Conservation (phyloP, 2,888 invertebrate species). For the Drosophila meridiana region DNA sequence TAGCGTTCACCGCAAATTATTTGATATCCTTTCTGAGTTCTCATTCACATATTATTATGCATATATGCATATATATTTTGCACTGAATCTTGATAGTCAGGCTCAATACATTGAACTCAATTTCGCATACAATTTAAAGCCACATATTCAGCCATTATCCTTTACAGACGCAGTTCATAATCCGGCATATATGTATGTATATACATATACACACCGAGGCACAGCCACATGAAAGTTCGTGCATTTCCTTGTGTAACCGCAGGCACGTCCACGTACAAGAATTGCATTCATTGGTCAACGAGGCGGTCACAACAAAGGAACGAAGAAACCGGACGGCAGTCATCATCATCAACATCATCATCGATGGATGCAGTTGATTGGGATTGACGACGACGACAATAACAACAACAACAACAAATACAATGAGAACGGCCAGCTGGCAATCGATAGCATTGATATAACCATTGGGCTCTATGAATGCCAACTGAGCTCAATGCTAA, state of each 20-base stretch:
- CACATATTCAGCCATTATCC: slow-evolving; percentile 48
- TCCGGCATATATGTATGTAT: slow-evolving; percentile 6
- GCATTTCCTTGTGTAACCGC: slow-evolving; percentile 50
- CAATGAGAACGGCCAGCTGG: slow-evolving; percentile 1
- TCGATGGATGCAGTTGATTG: slow-evolving; percentile 50
- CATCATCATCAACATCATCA: slow-evolving; percentile 36
- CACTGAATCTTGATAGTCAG: slow-evolving; percentile 22
- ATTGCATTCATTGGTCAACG: slow-evolving; percentile 58
- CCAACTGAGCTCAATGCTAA: slow-evolving; percentile 34
- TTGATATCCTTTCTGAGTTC: slow-evolving; percentile 2
- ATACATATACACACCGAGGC: neutral
- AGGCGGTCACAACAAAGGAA: slow-evolving; percentile 51
- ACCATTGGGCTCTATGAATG: slow-evolving; percentile 29
- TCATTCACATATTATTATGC: neutral
- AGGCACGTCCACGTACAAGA: slow-evolving; percentile 52
- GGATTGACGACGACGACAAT: slow-evolving; percentile 25
- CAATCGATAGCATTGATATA: slow-evolving; percentile 37
- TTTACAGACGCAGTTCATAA: slow-evolving; percentile 32
- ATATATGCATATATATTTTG: neutral
- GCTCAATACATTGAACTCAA: slow-evolving; percentile 37
- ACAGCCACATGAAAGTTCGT: neutral
- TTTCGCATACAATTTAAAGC: slow-evolving; percentile 50
- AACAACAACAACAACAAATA: slow-evolving; percentile 2
- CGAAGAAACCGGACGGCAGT: slow-evolving; percentile 44
- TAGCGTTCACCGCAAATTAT: neutral